phyloP scores from a whole-genome alignment of 30 jellyfish, hydroid and myxozoan species.

The Aurelia sp. region DNA sequence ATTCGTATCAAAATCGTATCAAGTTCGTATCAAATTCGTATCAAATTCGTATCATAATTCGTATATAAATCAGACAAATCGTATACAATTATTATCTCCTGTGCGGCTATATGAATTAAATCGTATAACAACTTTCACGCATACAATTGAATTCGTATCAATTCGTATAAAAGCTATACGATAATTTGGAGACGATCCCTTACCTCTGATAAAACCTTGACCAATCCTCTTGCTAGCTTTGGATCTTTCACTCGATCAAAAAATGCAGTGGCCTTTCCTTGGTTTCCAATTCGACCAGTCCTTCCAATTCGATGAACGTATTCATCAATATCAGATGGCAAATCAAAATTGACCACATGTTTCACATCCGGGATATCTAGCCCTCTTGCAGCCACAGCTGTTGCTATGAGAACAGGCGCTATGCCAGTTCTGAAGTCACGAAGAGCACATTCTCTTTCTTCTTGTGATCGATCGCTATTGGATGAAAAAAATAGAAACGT shows the following conservation, averaged over 20 bases:
- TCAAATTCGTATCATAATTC: no score
- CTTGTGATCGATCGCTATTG: constrained; percentile 95
- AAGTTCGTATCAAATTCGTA: no score
- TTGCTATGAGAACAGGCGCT: constrained; percentile 95
- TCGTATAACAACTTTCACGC: no score
- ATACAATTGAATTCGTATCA: no score
- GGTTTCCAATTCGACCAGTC: constrained; percentile 99
- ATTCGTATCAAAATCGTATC: no score
- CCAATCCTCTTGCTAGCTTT: constrained; percentile 83
- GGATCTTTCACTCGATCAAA: constrained; percentile 80
- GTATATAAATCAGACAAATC: no score
- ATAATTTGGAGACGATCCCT: no score
- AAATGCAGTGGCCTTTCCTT: constrained; percentile 95
- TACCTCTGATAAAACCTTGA: constrained; percentile 87
- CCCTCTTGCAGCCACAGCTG: constrained; percentile 99
- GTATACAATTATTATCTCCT: no score
- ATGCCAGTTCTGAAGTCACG: constrained; percentile 83
- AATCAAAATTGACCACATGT: constrained; percentile 93
- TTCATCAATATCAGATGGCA: constrained; percentile 92
- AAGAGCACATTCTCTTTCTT: constrained; percentile 98
- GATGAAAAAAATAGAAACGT: no score
- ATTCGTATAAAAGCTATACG: no score
- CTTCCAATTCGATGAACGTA: constrained; percentile 99
- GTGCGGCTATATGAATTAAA: no score
- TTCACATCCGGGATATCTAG: constrained; percentile 95